Base-by-base conservation (phyloP, 2,888 invertebrate genomes). In the Nemotelus nigrinus region DNA sequence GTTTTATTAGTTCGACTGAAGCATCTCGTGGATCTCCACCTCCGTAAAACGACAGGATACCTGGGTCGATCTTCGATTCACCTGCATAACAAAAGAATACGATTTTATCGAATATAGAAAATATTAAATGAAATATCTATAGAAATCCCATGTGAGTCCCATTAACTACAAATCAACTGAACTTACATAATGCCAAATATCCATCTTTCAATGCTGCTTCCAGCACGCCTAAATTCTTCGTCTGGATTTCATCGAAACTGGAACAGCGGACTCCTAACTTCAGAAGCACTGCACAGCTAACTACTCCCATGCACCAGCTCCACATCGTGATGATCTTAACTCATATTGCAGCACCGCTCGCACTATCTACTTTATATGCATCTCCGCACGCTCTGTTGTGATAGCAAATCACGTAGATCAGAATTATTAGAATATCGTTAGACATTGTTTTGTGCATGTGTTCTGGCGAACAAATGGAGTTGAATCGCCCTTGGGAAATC, bases 401-500 rank as follows among this genome's bases (percentile, higher is more conserved):
- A 48, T 48, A 6, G 50, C n/a, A 48, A 48, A 60, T 74, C 74
- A 74, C 74, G 74, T 74, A 74, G 60, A 10, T 47, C 48, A 41
- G 41, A 71, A 68, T 44, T 72, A 39, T 72, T 72, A 72, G 72
- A 72, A 72, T 58, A 45, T 50, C 47, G 58, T 72, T 72, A 57
- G 72, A 41, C 41, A 43, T 55, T 43, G 70, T 70, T 70, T 53
- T 25, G 25, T 25, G 25, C 25, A 25, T 25, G 25, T 25, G 25
- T 25, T 25, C 25, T 25, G 25, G 25, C 25, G 25, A 25, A 25
- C 25, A 25, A 25, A 25, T 25, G 0, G 25, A 25, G 25, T 43
- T 41, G 70, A 70, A 70, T 70, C 53, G 70, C 53, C 70, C 70
- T 70, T 70, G 70, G 70, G 70, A 53, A 60, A 55, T 70, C 53